A percentile compares a stretch with the other conserved stretches of the same genome.
phyloP scores from a whole-genome alignment of 2,797 vertebrate genomes.

The Vireo griseus region DNA sequence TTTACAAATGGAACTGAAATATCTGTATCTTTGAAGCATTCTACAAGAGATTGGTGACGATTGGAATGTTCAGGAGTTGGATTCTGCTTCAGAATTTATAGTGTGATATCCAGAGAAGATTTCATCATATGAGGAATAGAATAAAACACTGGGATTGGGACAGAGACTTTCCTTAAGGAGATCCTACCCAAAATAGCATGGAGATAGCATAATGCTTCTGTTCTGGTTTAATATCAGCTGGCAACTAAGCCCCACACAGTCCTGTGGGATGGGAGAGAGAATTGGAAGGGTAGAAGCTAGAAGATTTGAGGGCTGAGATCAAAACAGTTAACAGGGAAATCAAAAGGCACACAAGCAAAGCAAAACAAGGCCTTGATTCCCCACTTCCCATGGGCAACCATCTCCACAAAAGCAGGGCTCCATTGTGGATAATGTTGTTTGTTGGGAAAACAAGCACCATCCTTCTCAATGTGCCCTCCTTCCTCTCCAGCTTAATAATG shows the following conservation, averaged over 20 bases:
- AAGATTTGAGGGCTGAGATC: not conserved
- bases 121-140: not conserved
- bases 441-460: not conserved
- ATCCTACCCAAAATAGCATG: not conserved
- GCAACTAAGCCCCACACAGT: not conserved
- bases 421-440: not conserved
- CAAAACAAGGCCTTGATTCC: not conserved
- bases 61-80: not conserved
- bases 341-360: not conserved
- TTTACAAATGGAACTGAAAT: not conserved
- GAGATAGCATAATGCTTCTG: not conserved
- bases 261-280: not conserved
- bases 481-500: not conserved
- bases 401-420: not conserved
- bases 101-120: not conserved
- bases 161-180: not conserved
- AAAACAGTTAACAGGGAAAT: not conserved
- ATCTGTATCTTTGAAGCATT: not conserved
- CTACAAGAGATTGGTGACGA: not conserved
- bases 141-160: not conserved
- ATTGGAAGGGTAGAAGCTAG: not conserved
- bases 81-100: not conserved
- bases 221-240: not conserved
- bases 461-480: not conserved
- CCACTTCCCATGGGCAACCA: not conserved